phyloP scores from a whole-genome alignment of 2,888 invertebrate genomes.

The Drosophila incognita region DNA sequence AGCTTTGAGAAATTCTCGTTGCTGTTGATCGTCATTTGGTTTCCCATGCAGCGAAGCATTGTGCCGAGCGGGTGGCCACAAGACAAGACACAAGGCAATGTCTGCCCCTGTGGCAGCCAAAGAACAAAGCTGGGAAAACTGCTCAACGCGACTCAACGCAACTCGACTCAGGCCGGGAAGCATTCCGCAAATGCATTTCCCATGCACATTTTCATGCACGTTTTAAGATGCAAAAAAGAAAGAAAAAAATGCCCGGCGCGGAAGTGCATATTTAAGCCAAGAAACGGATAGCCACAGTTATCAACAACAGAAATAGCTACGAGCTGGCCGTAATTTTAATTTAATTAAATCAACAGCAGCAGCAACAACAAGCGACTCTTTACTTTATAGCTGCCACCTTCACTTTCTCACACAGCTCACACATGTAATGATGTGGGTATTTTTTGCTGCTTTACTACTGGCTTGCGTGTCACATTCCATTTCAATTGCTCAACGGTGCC shows the following conservation, averaged over 20 bases:
- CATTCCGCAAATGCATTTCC: constrained; percentile 82
- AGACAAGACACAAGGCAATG: constrained; percentile 16
- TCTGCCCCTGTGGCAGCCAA: constrained; percentile 9
- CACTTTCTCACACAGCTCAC: constrained; percentile 53
- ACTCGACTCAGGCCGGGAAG: constrained; percentile 41
- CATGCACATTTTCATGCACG: constrained; percentile 70
- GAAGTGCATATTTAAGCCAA: constrained; percentile 67
- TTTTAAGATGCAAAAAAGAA: constrained; percentile 15
- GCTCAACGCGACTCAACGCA: not conserved
- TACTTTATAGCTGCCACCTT: constrained; percentile 38
- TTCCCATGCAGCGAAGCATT: constrained; percentile 67
- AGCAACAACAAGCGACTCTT: constrained; percentile 7
- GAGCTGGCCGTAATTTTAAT: constrained; percentile 60
- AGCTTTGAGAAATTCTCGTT: constrained; percentile 33
- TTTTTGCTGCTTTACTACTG: constrained; percentile 41
- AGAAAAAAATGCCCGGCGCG: constrained; percentile 17
- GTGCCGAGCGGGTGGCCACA: constrained; percentile 37
- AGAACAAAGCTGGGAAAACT: constrained; percentile 70
- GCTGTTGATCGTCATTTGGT: constrained; percentile 40
- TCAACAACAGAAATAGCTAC: constrained; percentile 24
- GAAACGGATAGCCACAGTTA: constrained; percentile 30
- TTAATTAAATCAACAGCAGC: constrained; percentile 58
- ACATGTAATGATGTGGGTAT: constrained; percentile 20
- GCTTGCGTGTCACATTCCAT: constrained; percentile 61
- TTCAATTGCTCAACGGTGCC: constrained; percentile 49